phyloP scores from a whole-genome alignment of 1,140 invertebrate genomes.

The Neodiprion virginianus region DNA sequence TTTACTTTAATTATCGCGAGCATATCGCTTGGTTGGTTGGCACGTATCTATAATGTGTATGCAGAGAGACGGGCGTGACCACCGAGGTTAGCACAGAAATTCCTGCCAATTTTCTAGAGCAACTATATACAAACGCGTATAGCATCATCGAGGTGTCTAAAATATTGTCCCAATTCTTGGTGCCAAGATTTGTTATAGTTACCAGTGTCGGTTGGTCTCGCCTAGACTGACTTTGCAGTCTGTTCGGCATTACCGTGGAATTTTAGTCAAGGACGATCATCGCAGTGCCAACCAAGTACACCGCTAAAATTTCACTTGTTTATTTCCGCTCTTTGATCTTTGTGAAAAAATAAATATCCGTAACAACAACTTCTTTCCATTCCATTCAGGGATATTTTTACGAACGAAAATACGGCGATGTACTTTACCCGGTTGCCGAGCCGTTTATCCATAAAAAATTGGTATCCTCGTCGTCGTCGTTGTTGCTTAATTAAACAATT shows the following conservation, averaged over 20 bases:
- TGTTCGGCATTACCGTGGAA: not conserved
- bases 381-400: too few species aligned
- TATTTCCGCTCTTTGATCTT: too few species aligned
- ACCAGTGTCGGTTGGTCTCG: not conserved
- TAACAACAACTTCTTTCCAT: too few species aligned
- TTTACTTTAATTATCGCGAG: too few species aligned
- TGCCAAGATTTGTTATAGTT: not conserved
- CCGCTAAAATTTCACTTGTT: too few species aligned
- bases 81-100: too few species aligned
- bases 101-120: not conserved
- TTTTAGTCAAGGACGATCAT: not conserved
- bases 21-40: too few species aligned
- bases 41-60: too few species aligned
- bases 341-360: not conserved
- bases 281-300: too few species aligned
- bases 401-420: too few species aligned
- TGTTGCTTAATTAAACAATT: constrained; percentile 13
- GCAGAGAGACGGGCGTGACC: too few species aligned
- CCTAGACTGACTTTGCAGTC: too few species aligned
- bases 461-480: not conserved
- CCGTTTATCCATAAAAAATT: not conserved
- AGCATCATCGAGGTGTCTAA: not conserved
- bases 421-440: not conserved
- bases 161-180: constrained; percentile 7
- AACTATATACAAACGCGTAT: not conserved